Percentiles rank a stretch among this genome's conserved stretches.
These are phyloP conservation scores for Muntiacus muntjak DNA, from an alignment of 2,113 vertebrate genomes.

Conservation along the genomic window DNA sequence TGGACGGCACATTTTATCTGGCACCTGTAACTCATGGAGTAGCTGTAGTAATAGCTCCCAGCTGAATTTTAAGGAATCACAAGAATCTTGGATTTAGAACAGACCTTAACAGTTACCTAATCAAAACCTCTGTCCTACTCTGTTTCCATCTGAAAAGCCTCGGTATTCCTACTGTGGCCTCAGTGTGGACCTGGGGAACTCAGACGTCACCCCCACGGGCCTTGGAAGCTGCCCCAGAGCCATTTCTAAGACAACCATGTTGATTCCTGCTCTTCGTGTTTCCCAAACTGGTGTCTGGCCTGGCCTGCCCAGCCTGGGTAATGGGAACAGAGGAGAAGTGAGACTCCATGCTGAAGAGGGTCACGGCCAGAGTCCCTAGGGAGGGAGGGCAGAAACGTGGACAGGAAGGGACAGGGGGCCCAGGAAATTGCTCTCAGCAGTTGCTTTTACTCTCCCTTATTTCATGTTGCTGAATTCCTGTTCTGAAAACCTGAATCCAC, in stretches of 20 bases:
- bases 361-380: not conserved
- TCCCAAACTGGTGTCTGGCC: not conserved
- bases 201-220: not conserved
- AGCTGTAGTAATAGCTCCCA: not conserved
- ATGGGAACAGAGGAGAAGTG: not conserved
- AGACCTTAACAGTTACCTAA: not conserved
- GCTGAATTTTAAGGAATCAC: not conserved
- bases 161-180: not conserved
- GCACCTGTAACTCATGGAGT: not conserved
- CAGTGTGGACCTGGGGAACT: not conserved
- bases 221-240: not conserved
- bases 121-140: not conserved
- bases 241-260: not conserved
- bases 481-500: not conserved
- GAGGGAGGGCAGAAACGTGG: not conserved
- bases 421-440: not conserved
- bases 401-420: not conserved
- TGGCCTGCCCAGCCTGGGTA: not conserved
- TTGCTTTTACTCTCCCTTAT: not conserved
- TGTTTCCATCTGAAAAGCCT: not conserved
- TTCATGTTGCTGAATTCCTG: not conserved
- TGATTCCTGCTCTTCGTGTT: not conserved
- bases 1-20: not conserved
- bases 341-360: rapidly evolving
- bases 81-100: not conserved